Evolutionary conservation across 2,113 vertebrate genomes (phyloP), one percentile per base, ranked within the genome.

Genomic region (Heloderma charlesbogerti): DNA sequence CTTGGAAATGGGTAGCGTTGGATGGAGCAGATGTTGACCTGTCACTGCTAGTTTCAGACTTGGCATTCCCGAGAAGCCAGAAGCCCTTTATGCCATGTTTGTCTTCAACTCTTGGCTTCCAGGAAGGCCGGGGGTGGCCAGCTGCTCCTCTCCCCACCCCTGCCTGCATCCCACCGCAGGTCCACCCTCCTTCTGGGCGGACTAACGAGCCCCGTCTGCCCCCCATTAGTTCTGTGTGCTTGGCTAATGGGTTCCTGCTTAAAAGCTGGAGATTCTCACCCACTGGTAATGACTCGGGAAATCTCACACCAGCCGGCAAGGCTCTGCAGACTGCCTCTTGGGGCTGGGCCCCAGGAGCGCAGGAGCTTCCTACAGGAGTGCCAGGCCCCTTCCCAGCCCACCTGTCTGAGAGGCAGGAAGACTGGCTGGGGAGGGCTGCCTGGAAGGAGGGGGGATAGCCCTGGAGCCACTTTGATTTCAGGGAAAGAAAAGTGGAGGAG

Each of bases 151-250:
- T 51, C 48, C 48, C 31, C 80, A 51, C 31, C 31, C 31, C 27
- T 25, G 3, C 18, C 43, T 20, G 22, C n/a, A 20, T 4, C 43
- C 27, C 9, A 15, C 43, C 18, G 4, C 12, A 34, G 79, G 48
- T 27, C 31, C 5, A 34, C 15, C 80, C 51, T 0, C 45, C 20
- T 77, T 37, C 0, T 83, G 92, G 91, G 96, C 95, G 93, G 95
- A 94, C 94, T 97, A 97, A 98, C 96, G 96, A 91, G 34, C 77
- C 83, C 18, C 54, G 96, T 96, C 97, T 95, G 97, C 63, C 96
- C 96, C 94, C 94, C 97, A 98, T 98, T 97, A 97, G 97, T n/a
- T 31, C 54, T 96, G 98, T 98, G 98, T 97, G 97, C 94, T 98
- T 97, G 97, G 95, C 97, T 98, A 98, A 98, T 98, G 96, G 96